Conservation (phyloP, 2,888 invertebrate genomes). For the Caenorhabditis becei region DNA sequence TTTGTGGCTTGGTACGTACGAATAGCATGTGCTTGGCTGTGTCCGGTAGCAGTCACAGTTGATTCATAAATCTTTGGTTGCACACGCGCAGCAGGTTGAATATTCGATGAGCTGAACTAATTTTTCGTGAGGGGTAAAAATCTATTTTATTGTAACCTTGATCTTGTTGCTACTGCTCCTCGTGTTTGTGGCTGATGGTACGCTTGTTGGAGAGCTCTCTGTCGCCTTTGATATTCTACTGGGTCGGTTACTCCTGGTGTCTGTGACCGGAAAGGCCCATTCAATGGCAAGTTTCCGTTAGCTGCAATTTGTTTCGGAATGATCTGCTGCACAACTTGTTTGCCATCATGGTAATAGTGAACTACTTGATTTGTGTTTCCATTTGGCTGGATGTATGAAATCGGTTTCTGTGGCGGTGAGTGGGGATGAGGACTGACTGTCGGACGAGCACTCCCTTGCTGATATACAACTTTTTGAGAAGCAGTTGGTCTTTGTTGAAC, state of each 20-base stretch:
- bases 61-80: slow-evolving; percentile 46
- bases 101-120: background rate
- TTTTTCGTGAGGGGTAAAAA: background rate
- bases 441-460: slow-evolving; percentile 36
- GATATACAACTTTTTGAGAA: slow-evolving; percentile 13
- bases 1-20: slow-evolving; percentile 52
- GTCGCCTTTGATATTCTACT: slow-evolving; percentile 36
- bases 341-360: slow-evolving; percentile 57
- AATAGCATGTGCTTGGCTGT: slow-evolving; percentile 55
- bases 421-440: slow-evolving; percentile 1
- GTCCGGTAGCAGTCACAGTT: slow-evolving; percentile 41
- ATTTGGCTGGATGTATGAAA: background rate
- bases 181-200: slow-evolving; percentile 38
- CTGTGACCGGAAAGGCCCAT: slow-evolving; percentile 50
- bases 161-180: background rate
- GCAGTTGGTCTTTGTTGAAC: slow-evolving; percentile 10
- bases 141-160: background rate
- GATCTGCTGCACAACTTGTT: slow-evolving; percentile 51
- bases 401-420: background rate
- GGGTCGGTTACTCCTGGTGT: slow-evolving; percentile 8
- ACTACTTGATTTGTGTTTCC: slow-evolving; percentile 50
- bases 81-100: slow-evolving; percentile 12
- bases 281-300: slow-evolving; percentile 38
- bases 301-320: slow-evolving; percentile 49
- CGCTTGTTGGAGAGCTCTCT: slow-evolving; percentile 37